Evolutionary conservation across 2,113 vertebrate species (phyloP).

Genomic region (Sinocyclocheilus anshuiensis): DNA sequence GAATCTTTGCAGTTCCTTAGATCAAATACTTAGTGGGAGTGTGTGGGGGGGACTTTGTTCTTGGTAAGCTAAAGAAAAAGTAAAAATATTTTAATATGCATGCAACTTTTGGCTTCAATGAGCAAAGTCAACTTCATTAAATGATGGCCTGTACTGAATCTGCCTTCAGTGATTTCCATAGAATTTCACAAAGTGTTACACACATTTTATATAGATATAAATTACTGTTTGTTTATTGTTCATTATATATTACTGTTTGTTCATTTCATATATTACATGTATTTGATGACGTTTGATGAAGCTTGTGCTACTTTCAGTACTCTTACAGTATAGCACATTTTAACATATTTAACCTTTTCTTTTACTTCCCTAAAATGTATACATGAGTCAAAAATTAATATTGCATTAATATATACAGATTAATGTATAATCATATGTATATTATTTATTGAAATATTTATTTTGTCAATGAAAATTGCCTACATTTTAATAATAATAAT

Average conservation of each 20-base stretch:
- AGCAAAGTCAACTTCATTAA: neutral
- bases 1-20: slow-evolving; percentile 40
- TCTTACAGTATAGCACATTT: neutral
- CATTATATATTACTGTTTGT: too few relatives aligned
- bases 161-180: neutral
- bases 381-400: too few relatives aligned
- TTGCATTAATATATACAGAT: too few relatives aligned
- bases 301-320: neutral
- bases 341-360: too few relatives aligned
- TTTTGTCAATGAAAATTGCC: too few relatives aligned
- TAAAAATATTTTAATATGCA: neutral
- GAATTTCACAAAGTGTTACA: neutral
- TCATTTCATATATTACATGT: neutral
- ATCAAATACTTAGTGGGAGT: neutral
- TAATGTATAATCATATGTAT: too few relatives aligned
- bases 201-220: too few relatives aligned
- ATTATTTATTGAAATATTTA: too few relatives aligned
- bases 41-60: neutral
- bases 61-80: neutral
- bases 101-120: neutral
- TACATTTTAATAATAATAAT: too few relatives aligned
- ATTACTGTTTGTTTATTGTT: neutral
- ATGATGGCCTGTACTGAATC: neutral
- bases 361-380: too few relatives aligned
- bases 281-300: neutral